Evolutionary conservation across 1,140 invertebrate species (phyloP), one percentile per base, ranked within the genome.

Genomic region (Macrobrachium rosenbergii): DNA sequence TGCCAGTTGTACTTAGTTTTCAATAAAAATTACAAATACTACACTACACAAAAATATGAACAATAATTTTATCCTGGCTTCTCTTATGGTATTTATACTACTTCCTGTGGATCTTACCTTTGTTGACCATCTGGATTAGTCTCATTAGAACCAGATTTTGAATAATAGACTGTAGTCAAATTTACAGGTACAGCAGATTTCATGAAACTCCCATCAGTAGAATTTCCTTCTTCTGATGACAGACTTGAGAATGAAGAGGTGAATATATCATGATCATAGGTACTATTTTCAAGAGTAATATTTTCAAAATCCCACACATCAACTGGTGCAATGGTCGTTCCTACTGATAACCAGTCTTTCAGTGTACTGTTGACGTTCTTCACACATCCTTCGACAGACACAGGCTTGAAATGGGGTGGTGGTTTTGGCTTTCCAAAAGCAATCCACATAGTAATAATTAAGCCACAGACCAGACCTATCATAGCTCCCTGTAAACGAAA

Each of bases 361-460:
- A 28, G 17, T 12, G 58, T 23, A 37, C 16, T 45, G 16, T 64
- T 60, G 21, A 59, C 79, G 8, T 52, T 21, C 43, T 23, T 14
- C 21, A 43, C 60, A 75, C 92, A 92, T 10, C 90, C 91, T 37
- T 90, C 90, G 28, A 89, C 93, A 12, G 93, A 94, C 19, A 94
- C 91, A 0, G 94, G 93, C 80, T 96, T 92, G n/a, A 91, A 92
- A 0, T 91, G 90, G 7, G 93, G 88, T 0, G 92, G 90, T 0
- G 96, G 96, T 88, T 95, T 95, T 0, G 96, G 95, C 59, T 94
- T 94, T 0, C 97, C 97, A 91, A 98, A 97, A 77, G 96, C 97
- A 83, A 97, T 95, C 96, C 96, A 97, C 97, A 93, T 19, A 95
- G 94, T 82, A 1, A 97, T 91, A 0, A 92, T 91, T 72, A 98